Base-by-base conservation (phyloP, 2,888 invertebrate genomes). In the Mamestra brassicae region DNA sequence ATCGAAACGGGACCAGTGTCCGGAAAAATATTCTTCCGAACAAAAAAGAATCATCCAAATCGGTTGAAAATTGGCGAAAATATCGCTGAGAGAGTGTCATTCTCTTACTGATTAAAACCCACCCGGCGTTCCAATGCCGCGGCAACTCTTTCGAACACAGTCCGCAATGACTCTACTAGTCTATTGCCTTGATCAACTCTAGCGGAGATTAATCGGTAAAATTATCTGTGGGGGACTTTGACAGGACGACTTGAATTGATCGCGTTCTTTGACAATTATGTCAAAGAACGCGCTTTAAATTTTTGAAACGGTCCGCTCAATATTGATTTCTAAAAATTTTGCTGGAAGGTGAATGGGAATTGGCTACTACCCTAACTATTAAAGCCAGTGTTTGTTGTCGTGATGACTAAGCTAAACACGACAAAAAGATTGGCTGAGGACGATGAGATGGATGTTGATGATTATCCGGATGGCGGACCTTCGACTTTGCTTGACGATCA, bases 371-470 rank as follows among this genome's bases (percentile, higher is more conserved):
- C 6, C 0, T 66, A 47, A 15, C 1, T 11, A 26, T 36, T 36
- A 1, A 62, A 61, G 47, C 10, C 7, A 75, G 60, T 67, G 55
- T 17, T 58, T 55, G 11, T 61, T 36, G n/a, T 17, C 3, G 7
- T n/a, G 15, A 45, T 57, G 15, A 90, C 61, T 78, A 95, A 95
- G 94, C 90, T 92, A 67, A 93, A 92, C 83, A 83, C 87, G 13
- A 94, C 92, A 81, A 93, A 91, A 84, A 92, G 88, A 88, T 92
- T 89, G 71, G 86, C 81, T 0, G 90, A 88, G n/a, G 92, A 90
- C 15, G 95, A 95, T 71, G 92, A 94, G 0, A 95, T 95, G 95
- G 96, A 96, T 65, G 91, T 95, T 2, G 96, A 95, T 50, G 93
- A 92, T 74, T 80, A 58, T 57, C 87, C 90, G 3, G 84, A 88